These are phyloP conservation scores for Sinodicranocentrus sp. DNA, from an alignment of 2,888 invertebrate species.

Conservation along the genomic window DNA sequence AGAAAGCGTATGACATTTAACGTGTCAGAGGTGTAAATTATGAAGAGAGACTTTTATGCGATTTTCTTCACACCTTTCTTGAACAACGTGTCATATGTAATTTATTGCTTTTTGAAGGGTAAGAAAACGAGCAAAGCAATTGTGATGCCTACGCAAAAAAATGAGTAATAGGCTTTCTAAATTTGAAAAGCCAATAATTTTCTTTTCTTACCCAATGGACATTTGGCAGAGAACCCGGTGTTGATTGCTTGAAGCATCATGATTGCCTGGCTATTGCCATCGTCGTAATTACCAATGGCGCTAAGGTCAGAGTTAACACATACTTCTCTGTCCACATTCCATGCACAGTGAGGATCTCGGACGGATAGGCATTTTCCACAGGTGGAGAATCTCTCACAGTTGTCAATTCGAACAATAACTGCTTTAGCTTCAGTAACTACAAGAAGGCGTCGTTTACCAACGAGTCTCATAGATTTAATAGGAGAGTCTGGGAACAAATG, in stretches of 20 bases:
- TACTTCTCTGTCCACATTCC: constrained; percentile 82
- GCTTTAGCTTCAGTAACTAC: constrained; percentile 93
- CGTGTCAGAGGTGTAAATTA: constrained; percentile 56
- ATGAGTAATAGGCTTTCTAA: constrained; percentile 27
- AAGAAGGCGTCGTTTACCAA: constrained; percentile 81
- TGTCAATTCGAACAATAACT: constrained; percentile 89
- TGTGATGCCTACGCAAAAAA: constrained; percentile 41
- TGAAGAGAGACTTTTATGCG: constrained; percentile 23
- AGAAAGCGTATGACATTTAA: neutral
- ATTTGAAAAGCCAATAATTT: neutral
- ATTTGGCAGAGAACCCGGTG: constrained; percentile 57
- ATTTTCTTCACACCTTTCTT: constrained; percentile 46
- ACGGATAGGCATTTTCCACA: constrained; percentile 91
- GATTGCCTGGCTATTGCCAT: constrained; percentile 34
- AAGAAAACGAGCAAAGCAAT: too few relatives aligned
- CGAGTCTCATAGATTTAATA: constrained; percentile 72
- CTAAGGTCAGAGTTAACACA: constrained; percentile 54
- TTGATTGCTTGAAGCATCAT: constrained; percentile 65
- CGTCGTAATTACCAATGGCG: constrained; percentile 30
- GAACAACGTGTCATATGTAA: constrained; percentile 41
- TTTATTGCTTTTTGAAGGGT: constrained; percentile 26
- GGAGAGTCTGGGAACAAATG: constrained; percentile 79
- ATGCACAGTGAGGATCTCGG: constrained; percentile 98
- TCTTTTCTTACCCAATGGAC: constrained; percentile 55
- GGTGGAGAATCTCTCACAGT: constrained; percentile 82